Evolutionary conservation across 2,113 vertebrate genomes (phyloP).

Genomic region (Triplophysa dalaica): DNA sequence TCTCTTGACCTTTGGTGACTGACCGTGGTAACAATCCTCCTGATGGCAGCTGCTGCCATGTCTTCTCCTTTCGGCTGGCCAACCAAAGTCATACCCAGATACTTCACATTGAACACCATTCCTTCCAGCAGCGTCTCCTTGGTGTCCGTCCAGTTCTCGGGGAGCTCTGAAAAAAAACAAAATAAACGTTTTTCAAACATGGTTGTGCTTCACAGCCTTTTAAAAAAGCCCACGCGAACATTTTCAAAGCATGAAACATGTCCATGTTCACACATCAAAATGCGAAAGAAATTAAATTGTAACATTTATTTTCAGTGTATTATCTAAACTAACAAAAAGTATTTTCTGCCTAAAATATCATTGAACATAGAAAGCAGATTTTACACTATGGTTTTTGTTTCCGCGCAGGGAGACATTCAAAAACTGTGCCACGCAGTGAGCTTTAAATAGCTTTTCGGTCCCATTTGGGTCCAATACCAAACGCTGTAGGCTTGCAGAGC

Average conservation of each 20-base stretch:
- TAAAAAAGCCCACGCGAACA: not conserved
- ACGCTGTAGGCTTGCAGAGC: constrained; percentile 23
- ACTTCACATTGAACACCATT: constrained; percentile 89
- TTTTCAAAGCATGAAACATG: not conserved
- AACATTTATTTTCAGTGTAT: no score
- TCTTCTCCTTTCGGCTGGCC: constrained; percentile 90
- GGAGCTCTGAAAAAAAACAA: constrained; percentile 74
- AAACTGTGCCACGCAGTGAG: constrained; percentile 47
- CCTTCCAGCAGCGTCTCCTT: constrained; percentile 87
- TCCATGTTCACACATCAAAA: no score
- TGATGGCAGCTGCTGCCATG: constrained; percentile 87
- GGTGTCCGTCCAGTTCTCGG: constrained; percentile 85
- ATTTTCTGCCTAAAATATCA: no score
- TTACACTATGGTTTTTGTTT: constrained; percentile 18
- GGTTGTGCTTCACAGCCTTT: not conserved
- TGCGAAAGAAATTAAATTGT: no score
- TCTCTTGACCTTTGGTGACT: constrained; percentile 45
- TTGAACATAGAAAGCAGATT: not conserved
- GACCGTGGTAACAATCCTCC: constrained; percentile 83
- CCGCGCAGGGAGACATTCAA: constrained; percentile 9
- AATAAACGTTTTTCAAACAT: constrained; percentile 17
- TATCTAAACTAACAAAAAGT: no score
- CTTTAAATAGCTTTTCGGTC: constrained; percentile 57
- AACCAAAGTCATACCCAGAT: constrained; percentile 88
- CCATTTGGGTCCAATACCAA: constrained; percentile 55